Evolutionary conservation across 1,140 invertebrate genomes (phyloP).

Genomic region (Drosophila nigrodunni): DNA sequence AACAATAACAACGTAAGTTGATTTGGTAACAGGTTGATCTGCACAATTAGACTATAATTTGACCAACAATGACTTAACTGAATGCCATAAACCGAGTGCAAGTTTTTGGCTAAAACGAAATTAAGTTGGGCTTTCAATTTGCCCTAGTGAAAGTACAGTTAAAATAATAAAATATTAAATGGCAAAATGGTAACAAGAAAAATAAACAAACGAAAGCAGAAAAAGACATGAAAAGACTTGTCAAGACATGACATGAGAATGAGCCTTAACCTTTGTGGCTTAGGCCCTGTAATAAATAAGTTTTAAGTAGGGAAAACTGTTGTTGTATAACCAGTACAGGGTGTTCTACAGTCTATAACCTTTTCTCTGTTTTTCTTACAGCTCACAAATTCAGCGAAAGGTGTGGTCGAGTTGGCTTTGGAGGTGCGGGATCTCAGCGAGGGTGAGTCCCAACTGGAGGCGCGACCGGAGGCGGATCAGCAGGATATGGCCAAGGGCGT

Average conservation of each 20-base stretch:
- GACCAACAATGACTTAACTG: constrained; percentile 41
- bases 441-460: constrained; percentile 4
- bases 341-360: too few relatives aligned
- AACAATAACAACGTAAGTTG: constrained; percentile 72
- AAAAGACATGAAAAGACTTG: background rate
- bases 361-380: constrained; percentile 17
- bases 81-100: constrained; percentile 31
- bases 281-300: too few relatives aligned
- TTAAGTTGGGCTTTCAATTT: constrained; percentile 36
- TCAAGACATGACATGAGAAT: constrained; percentile 6
- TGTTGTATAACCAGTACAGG: too few relatives aligned
- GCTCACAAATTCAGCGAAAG: constrained; percentile 73
- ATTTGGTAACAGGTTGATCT: constrained; percentile 13
- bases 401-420: constrained; percentile 72
- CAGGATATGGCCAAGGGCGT: constrained; percentile 6
- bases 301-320: too few relatives aligned
- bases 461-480: constrained; percentile 2
- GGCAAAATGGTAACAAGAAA: constrained; percentile 30
- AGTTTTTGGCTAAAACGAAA: constrained; percentile 10
- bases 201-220: constrained; percentile 21
- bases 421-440: constrained; percentile 70
- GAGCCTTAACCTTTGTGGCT: constrained; percentile 7
- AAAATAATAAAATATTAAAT: constrained; percentile 25
- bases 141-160: constrained; percentile 38
- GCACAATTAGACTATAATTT: constrained; percentile 32